Evolutionary conservation across 2,113 vertebrate species (phyloP).

Genomic region (Etheostoma cragini): DNA sequence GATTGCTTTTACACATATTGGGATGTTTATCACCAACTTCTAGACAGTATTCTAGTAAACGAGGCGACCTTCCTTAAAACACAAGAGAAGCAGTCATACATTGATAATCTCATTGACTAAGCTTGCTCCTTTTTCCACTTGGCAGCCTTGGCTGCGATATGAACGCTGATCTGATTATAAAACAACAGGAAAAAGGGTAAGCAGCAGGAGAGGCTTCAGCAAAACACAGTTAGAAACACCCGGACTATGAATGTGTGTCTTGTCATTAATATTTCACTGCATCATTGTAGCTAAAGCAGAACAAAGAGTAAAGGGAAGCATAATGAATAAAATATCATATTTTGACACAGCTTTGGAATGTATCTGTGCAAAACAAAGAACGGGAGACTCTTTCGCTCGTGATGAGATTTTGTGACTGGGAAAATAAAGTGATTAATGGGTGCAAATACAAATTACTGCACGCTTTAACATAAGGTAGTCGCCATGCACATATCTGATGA

Average conservation of each 20-base stretch:
- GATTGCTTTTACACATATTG: conserved; percentile 32
- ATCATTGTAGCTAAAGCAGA: conserved; percentile 70
- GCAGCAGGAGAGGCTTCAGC: conserved; percentile 60
- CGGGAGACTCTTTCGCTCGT: neutral
- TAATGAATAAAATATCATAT: conserved; percentile 80
- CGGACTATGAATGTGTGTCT: conserved; percentile 66
- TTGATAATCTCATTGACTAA: conserved; percentile 76
- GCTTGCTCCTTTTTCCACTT: conserved; percentile 72
- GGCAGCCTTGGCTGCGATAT: conserved; percentile 74
- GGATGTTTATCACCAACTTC: conserved; percentile 45
- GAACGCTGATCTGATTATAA: conserved; percentile 79
- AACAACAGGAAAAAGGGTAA: conserved; percentile 72
- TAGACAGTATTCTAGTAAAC: conserved; percentile 30
- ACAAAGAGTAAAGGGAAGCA: conserved; percentile 75
- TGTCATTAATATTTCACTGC: conserved; percentile 83
- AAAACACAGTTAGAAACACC: conserved; percentile 58
- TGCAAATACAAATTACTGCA: conserved; percentile 34
- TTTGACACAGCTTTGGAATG: conserved; percentile 73
- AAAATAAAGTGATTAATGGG: conserved; percentile 56
- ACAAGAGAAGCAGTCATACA: conserved; percentile 69
- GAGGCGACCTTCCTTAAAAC: conserved; percentile 55
- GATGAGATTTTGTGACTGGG: conserved; percentile 39
- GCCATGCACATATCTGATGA: conserved; percentile 20
- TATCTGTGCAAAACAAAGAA: conserved; percentile 65
- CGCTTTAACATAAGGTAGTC: conserved; percentile 11